Percentiles rank a stretch among this genome's conserved stretches.
These are phyloP conservation scores for Cygnus olor DNA, from an alignment of 2,797 vertebrate genomes.

Conservation along the genomic window DNA sequence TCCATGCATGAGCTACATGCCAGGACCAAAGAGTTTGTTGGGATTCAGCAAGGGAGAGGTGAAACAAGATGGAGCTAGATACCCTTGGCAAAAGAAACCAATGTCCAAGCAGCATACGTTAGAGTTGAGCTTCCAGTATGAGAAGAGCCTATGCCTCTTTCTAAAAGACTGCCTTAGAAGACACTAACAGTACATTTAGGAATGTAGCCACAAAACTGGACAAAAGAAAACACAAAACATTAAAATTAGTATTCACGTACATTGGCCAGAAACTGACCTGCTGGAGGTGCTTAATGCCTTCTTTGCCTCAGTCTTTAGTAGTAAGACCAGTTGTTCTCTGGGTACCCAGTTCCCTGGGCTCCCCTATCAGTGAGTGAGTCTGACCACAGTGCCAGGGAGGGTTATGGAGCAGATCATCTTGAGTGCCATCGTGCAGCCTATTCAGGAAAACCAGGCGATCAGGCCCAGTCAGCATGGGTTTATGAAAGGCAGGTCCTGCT, in stretches of 20 bases:
- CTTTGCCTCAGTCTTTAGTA: too few species aligned
- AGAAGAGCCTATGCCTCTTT: background rate
- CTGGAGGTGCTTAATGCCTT: background rate
- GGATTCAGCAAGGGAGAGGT: background rate
- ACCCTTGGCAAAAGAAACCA: background rate
- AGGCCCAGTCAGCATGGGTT: too few species aligned
- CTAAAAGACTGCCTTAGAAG: background rate
- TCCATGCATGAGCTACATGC: background rate
- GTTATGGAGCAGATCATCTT: too few species aligned
- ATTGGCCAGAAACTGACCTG: background rate
- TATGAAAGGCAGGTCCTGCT: too few species aligned
- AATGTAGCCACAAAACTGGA: background rate
- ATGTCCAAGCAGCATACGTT: too few species aligned
- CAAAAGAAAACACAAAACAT: background rate
- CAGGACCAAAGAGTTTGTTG: background rate
- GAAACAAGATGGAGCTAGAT: background rate
- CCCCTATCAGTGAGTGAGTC: too few species aligned
- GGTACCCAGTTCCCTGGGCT: too few species aligned
- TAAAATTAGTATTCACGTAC: background rate
- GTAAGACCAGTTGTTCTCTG: too few species aligned
- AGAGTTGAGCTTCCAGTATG: background rate
- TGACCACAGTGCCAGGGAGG: too few species aligned
- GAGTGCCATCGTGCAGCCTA: too few species aligned
- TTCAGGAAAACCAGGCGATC: too few species aligned
- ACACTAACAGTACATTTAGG: background rate